Conservation (phyloP, 2,113 vertebrate genomes). For the Phoxinus phoxinus region DNA sequence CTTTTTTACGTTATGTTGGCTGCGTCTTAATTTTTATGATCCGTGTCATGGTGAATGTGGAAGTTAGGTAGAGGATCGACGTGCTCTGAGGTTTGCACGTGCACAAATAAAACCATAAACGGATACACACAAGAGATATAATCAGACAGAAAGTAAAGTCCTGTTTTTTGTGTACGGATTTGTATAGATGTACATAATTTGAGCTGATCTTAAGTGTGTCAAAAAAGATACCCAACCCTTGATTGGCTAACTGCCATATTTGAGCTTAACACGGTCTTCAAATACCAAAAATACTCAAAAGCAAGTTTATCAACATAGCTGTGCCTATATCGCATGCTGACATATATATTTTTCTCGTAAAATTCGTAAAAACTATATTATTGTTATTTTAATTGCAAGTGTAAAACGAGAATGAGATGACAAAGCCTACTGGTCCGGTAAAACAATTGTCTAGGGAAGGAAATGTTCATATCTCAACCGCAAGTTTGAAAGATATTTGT, state of each 20-base stretch:
- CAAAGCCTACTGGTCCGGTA: too few species aligned
- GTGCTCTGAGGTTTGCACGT: slow-evolving; percentile 24
- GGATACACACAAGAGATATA: slow-evolving; percentile 4
- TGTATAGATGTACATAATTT: not conserved
- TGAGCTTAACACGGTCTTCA: not conserved
- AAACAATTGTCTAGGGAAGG: not conserved
- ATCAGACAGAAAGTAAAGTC: not conserved
- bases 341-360: not conserved
- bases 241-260: slow-evolving; percentile 1
- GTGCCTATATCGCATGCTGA: not conserved
- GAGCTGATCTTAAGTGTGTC: not conserved
- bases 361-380: too few species aligned
- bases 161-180: not conserved
- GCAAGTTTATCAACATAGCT: not conserved
- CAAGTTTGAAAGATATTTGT: not conserved
- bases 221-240: not conserved
- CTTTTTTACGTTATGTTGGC: not conserved
- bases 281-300: not conserved
- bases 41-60: slow-evolving; percentile 20
- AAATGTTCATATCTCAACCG: not conserved
- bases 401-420: not conserved
- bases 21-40: slow-evolving; percentile 27
- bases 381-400: not conserved
- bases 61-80: not conserved
- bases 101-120: slow-evolving; percentile 24